Evolutionary conservation across 2,888 invertebrate genomes (phyloP).

Genomic region (Pachymerium ferrugineum): DNA sequence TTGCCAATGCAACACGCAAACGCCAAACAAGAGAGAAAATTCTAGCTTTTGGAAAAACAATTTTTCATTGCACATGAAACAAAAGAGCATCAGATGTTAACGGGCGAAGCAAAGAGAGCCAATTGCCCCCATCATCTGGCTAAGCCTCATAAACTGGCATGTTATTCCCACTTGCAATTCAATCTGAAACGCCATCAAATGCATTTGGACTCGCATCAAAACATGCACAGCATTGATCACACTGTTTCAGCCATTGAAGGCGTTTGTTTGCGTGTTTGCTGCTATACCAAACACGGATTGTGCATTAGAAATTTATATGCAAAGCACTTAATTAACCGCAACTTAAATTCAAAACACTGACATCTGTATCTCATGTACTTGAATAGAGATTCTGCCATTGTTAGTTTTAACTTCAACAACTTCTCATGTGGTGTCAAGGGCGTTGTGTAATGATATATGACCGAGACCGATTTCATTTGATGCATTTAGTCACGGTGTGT

Average conservation of each 20-base stretch:
- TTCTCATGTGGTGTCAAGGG: no score
- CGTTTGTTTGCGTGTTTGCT: neutral
- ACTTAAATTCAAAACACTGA: neutral
- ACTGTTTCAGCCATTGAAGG: neutral
- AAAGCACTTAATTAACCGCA: neutral
- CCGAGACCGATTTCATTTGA: no score
- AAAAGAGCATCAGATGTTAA: neutral
- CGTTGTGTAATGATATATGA: no score
- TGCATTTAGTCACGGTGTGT: no score
- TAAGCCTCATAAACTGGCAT: constrained; percentile 4
- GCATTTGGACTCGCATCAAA: constrained; percentile 8
- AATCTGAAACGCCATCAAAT: constrained; percentile 4
- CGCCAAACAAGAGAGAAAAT: no score
- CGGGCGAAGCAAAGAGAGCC: neutral
- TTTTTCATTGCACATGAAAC: neutral
- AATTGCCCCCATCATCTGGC: neutral
- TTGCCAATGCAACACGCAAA: no score
- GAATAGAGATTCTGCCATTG: no score
- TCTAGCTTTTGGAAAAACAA: neutral
- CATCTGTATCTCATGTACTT: no score
- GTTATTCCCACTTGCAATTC: constrained; percentile 3
- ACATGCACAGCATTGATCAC: constrained; percentile 4
- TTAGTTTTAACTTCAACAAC: no score
- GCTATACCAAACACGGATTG: neutral
- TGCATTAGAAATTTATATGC: constrained; percentile 13